These are phyloP conservation scores for Balearica regulorum DNA, from an alignment of 2,797 vertebrate species.

Conservation along the genomic window DNA sequence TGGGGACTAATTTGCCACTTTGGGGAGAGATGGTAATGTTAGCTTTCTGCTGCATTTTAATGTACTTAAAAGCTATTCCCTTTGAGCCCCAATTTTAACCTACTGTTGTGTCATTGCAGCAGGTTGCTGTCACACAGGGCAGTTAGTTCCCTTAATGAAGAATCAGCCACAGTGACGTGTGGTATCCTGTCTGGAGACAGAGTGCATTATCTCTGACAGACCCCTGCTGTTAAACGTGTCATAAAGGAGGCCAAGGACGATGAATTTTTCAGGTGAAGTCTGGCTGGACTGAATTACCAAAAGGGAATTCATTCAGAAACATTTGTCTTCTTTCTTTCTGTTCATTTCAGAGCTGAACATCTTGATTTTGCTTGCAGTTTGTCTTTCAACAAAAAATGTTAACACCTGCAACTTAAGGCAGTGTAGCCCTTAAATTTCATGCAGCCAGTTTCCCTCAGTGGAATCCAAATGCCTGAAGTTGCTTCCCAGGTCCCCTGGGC, in stretches of 20 bases:
- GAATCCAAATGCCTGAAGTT: not conserved
- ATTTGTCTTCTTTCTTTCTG: not conserved
- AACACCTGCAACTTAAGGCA: not conserved
- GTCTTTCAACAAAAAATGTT: not conserved
- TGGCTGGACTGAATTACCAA: not conserved
- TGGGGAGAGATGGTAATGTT: not conserved
- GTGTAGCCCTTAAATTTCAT: not conserved
- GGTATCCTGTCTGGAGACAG: not conserved
- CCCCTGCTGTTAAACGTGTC: not conserved
- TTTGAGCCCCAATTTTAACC: not conserved
- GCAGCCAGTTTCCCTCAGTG: not conserved
- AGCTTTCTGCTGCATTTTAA: not conserved
- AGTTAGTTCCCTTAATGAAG: not conserved
- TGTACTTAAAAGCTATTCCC: not conserved
- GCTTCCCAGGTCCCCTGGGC: not conserved
- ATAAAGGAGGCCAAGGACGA: not conserved
- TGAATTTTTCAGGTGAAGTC: conserved; percentile 1
- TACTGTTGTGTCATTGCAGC: not conserved
- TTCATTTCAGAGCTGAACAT: not conserved
- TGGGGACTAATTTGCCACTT: not conserved
- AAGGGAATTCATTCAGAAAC: not conserved
- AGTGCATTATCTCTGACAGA: not conserved
- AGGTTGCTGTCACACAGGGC: not conserved
- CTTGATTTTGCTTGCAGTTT: not conserved
- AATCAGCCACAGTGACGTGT: not conserved